These are phyloP conservation scores for Catocala sponsa DNA, from an alignment of 2,888 invertebrate genomes.

Conservation along the genomic window DNA sequence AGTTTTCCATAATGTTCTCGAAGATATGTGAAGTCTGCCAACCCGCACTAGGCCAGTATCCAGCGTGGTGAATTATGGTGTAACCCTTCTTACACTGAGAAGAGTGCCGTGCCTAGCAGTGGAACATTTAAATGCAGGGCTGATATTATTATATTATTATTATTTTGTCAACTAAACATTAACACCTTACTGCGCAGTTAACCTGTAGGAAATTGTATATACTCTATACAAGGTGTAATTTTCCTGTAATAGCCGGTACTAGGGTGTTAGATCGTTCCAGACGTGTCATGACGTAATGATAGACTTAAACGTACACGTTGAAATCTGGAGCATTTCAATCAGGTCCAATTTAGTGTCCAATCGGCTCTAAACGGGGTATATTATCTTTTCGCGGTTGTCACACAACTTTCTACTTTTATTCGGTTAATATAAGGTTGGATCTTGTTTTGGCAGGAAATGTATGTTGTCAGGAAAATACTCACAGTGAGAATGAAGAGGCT, in stretches of 20 bases:
- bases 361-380: constrained; percentile 34
- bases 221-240: constrained; percentile 4
- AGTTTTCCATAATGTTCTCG: too few species aligned
- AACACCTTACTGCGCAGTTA: too few species aligned
- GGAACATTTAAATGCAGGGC: too few species aligned
- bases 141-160: too few species aligned
- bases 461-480: constrained; percentile 16
- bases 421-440: constrained; percentile 12
- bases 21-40: too few species aligned
- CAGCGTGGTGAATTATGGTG: too few species aligned
- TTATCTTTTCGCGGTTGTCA: background rate
- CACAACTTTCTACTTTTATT: constrained; percentile 17
- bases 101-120: too few species aligned
- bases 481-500: constrained; percentile 24
- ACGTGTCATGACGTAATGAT: constrained; percentile 22
- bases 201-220: too few species aligned
- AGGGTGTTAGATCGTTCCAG: constrained; percentile 33
- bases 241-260: constrained; percentile 10
- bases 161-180: too few species aligned
- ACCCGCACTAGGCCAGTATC: too few species aligned
- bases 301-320: constrained; percentile 26
- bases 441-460: constrained; percentile 11
- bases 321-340: constrained; percentile 79
- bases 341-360: constrained; percentile 66
- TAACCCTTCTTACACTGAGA: too few species aligned